These are phyloP conservation scores for Mesoclemmys tuberculata DNA, from an alignment of 2,113 vertebrate genomes.

Conservation along the genomic window DNA sequence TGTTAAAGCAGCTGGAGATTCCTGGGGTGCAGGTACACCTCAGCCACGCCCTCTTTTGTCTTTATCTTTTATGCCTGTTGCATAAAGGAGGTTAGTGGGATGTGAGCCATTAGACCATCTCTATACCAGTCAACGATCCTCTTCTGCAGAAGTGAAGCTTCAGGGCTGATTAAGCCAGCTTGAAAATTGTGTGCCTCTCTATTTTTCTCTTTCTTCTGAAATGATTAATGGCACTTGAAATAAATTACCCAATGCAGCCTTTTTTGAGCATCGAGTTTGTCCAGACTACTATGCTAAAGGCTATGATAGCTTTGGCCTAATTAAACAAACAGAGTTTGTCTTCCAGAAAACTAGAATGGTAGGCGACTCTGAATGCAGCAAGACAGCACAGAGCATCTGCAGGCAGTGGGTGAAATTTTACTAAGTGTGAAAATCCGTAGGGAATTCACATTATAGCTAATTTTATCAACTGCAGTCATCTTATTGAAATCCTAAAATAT, in stretches of 20 bases:
- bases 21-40: neutral
- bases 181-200: neutral
- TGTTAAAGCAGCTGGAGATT: neutral
- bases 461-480: neutral
- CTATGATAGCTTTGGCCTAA: neutral
- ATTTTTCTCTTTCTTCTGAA: neutral
- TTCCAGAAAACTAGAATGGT: neutral
- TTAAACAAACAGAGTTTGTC: neutral
- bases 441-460: neutral
- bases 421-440: neutral
- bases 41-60: neutral
- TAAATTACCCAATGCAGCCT: neutral
- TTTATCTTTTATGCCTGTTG: neutral
- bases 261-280: slow-evolving; percentile 21
- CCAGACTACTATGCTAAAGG: neutral
- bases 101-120: neutral
- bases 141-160: neutral
- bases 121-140: fast-evolving
- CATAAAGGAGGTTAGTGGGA: neutral
- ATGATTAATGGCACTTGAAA: neutral
- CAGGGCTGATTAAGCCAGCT: neutral
- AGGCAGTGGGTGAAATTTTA: neutral
- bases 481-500: neutral
- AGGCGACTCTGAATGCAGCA: neutral
- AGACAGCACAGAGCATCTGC: neutral